Conservation (phyloP, 2,797 vertebrate genomes). For the Cirrhinus molitorella region DNA sequence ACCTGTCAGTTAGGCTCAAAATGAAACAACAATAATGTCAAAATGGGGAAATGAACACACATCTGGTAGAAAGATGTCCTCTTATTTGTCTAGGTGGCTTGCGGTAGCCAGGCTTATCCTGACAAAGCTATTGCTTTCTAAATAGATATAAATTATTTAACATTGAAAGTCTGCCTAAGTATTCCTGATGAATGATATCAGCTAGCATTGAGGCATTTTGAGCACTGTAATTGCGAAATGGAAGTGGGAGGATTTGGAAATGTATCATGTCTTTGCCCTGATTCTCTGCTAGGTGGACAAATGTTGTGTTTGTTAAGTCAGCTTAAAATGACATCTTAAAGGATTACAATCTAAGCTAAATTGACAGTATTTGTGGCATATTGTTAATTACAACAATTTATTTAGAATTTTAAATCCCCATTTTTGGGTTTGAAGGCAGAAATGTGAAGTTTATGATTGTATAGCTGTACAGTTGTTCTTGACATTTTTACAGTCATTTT, state of each 20-base stretch:
- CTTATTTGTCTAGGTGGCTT: conserved; percentile 63
- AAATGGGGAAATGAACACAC: conserved; percentile 63
- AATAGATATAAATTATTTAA: conserved; percentile 38
- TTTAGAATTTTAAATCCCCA: no score
- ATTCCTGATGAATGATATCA: conserved; percentile 35
- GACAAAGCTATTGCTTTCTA: conserved; percentile 52
- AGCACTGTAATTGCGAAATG: conserved; percentile 69
- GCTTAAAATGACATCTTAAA: background rate
- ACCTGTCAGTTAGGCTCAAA: conserved; percentile 69
- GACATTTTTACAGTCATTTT: background rate
- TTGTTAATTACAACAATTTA: background rate
- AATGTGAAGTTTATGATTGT: background rate
- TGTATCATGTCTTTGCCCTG: no score
- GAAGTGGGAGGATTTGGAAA: conserved; percentile 71
- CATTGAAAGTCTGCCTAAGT: conserved; percentile 59
- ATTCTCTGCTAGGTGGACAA: no score
- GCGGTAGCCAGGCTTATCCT: conserved; percentile 25
- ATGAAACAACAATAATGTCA: conserved; percentile 56
- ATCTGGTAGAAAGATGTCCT: conserved; percentile 71
- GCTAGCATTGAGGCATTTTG: conserved; percentile 14
- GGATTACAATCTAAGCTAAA: background rate
- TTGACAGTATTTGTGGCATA: background rate
- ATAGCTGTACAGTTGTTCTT: background rate
- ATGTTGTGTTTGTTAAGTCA: no score
- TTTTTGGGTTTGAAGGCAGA: background rate